phyloP scores from a whole-genome alignment of 2,113 vertebrate species.

The Vicugna pacos region DNA sequence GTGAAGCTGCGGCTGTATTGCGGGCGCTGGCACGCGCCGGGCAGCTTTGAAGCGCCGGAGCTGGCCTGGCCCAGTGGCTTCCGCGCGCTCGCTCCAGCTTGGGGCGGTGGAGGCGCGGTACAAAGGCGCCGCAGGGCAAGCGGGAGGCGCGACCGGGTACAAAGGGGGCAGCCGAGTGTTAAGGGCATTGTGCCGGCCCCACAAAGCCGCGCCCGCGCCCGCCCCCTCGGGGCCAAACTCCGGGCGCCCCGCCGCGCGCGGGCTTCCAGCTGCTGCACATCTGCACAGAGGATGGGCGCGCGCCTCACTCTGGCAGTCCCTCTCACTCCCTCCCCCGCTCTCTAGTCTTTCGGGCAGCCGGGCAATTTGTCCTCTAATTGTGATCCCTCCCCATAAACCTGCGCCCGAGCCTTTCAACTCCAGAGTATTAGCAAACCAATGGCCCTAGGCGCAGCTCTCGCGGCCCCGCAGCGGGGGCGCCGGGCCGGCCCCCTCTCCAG shows the following conservation, averaged over 20 bases:
- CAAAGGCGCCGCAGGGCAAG: slow-evolving; percentile 66
- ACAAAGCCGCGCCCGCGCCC: slow-evolving; percentile 67
- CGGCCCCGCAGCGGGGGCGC: background rate
- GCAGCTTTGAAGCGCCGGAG: slow-evolving; percentile 55
- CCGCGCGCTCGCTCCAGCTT: background rate
- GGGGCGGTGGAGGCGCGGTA: background rate
- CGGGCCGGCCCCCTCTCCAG: slow-evolving; percentile 15
- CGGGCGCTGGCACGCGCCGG: slow-evolving; percentile 75
- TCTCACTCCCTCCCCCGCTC: background rate
- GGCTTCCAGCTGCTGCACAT: slow-evolving; percentile 78
- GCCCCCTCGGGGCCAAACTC: slow-evolving; percentile 67
- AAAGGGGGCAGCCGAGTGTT: slow-evolving; percentile 74
- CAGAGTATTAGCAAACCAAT: slow-evolving; percentile 62
- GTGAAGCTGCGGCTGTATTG: background rate
- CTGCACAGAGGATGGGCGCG: slow-evolving; percentile 59
- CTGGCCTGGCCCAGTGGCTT: background rate
- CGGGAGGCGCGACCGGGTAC: slow-evolving; percentile 63
- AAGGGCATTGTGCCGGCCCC: slow-evolving; percentile 59
- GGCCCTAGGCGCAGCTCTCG: slow-evolving; percentile 19
- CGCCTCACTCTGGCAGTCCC: background rate
- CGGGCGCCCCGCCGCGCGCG: slow-evolving; percentile 68
- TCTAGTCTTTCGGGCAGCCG: background rate
- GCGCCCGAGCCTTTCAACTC: slow-evolving; percentile 58
- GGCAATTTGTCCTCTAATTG: slow-evolving; percentile 85
- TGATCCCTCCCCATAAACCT: slow-evolving; percentile 74